phyloP scores from a whole-genome alignment of 92 coral and sea anemone genomes.

The Epizoanthus rinbou region DNA sequence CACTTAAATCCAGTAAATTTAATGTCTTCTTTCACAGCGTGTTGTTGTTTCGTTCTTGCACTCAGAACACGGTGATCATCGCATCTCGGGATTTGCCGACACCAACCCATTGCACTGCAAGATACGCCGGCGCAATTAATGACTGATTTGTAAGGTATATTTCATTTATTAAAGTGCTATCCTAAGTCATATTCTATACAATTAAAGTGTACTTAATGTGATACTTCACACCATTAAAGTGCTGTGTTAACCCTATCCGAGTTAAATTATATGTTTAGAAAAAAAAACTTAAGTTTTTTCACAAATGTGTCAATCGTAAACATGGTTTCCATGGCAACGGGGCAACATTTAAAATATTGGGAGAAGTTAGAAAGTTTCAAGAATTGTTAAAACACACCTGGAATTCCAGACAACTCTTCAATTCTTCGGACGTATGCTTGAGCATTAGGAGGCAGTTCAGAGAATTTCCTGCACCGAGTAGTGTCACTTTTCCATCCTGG shows the following conservation, averaged over 20 bases:
- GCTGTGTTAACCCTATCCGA: too few species aligned
- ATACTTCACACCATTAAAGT: too few species aligned
- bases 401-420: slow-evolving; percentile 46
- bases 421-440: slow-evolving; percentile 44
- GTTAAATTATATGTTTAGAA: too few species aligned
- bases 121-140: background rate
- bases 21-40: too few species aligned
- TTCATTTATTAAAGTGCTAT: background rate
- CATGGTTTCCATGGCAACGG: too few species aligned
- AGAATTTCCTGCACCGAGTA: slow-evolving; percentile 35
- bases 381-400: slow-evolving; percentile 27
- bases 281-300: too few species aligned
- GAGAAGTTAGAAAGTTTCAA: too few species aligned
- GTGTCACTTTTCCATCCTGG: slow-evolving; percentile 50
- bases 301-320: too few species aligned
- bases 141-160: background rate
- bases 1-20: too few species aligned
- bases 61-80: slow-evolving; percentile 34
- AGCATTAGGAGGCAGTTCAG: slow-evolving; percentile 47
- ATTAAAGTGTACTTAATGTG: too few species aligned
- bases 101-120: slow-evolving; percentile 47
- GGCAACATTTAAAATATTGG: too few species aligned
- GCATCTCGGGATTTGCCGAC: slow-evolving; percentile 40
- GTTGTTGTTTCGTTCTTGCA: background rate
- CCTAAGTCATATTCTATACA: too few species aligned